Base-by-base conservation (phyloP, 2,797 vertebrate species). In the Crocidura indochinensis region DNA sequence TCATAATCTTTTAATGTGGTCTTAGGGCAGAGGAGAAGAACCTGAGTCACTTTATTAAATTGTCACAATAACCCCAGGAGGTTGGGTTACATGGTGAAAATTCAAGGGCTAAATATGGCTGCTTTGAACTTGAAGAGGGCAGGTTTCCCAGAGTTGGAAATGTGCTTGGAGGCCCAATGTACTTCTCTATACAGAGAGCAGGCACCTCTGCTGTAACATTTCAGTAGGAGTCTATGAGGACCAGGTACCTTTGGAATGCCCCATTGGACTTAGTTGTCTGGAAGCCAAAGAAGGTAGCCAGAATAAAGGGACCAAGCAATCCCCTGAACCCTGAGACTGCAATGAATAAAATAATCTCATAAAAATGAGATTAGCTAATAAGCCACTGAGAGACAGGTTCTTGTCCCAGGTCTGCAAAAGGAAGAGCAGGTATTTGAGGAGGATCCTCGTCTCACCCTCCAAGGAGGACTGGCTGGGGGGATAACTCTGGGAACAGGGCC, bases 1-100 rank as follows among this genome's bases (percentile, higher is more conserved):
- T 77, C 84, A 65, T 80, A 79, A 49, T 78, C 20, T 89, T 91
- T 94, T n/a, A 79, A 46, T 68, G 27, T 79, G 60, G 22, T 76
- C 72, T 93, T 76, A 5, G 38, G 38, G 38, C n/a, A 49, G 60
- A 65, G 64, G 26, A 44, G 69, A 20, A 29, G 49, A 69, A 46
- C 62, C 47, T 80, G 84, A 78, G 68, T 69, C 14, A 31, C 26
- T 60, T 87, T 85, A 49, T 75, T 87, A 77, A 80, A 87, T 88
- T 91, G 53, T 88, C 7, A 64, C n/a, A 80, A 27, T 22, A 26
- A 60, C 20, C 71, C 69, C 27, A 53, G 47, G 51, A 49, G 14
- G 29, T 22, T 89, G 68, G 72, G 60, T 73, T 84, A 44, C 15
- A 19, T 62, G 38, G 31, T 64, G 78, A 56, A 74, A 91, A 53